These are phyloP conservation scores for Ectemnius cavifrons DNA, from an alignment of 2,888 invertebrate species.

Conservation along the genomic window DNA sequence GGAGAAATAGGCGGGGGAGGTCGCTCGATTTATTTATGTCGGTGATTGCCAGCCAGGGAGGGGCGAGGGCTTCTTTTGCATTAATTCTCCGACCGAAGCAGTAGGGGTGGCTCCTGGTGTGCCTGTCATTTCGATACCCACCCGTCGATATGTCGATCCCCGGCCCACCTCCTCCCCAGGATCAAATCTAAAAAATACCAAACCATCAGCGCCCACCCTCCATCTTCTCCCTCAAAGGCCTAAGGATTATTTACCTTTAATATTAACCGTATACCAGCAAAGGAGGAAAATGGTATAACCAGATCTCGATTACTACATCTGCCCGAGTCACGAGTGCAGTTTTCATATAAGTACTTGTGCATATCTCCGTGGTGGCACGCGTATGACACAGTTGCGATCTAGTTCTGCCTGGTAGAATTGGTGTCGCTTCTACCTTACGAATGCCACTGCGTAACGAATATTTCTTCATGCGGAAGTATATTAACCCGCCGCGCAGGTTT, in stretches of 20 bases:
- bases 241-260: no score
- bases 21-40: conserved; percentile 66
- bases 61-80: conserved; percentile 59
- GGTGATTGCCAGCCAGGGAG: conserved; percentile 61
- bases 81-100: conserved; percentile 48
- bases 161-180: not conserved
- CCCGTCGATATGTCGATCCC: conserved; percentile 33
- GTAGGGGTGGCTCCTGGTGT: conserved; percentile 37
- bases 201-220: not conserved
- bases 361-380: no score
- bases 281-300: no score
- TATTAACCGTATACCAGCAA: no score
- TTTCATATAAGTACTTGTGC: no score
- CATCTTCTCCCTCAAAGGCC: no score
- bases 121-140: conserved; percentile 35
- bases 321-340: not conserved
- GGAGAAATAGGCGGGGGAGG: conserved; percentile 58
- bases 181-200: conserved; percentile 22
- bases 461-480: conserved; percentile 24
- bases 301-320: not conserved
- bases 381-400: not conserved
- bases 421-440: not conserved
- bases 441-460: not conserved
- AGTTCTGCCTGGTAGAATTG: not conserved
- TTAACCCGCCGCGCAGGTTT: conserved; percentile 42